Base-by-base conservation (phyloP, 1,140 invertebrate genomes). In the Nylanderia fulva region DNA sequence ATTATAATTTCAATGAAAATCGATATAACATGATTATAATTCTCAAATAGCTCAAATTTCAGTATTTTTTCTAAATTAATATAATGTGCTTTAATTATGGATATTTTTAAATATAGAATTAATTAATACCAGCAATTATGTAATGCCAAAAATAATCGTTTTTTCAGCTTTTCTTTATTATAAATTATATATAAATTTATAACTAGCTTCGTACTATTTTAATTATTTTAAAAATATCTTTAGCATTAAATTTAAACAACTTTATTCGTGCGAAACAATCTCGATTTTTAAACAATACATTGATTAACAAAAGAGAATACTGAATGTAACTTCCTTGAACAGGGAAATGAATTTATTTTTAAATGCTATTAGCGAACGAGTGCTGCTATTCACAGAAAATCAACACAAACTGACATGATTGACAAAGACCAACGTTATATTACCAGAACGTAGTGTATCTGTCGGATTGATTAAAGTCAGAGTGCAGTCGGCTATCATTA, bases 401-500 rank as follows among this genome's bases (percentile, higher is more conserved):
- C 52, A 80, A 71, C 52, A 71, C 0, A 29, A 68, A 18, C 15
- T 21, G 21, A 27, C 18, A 15, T 77, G 24, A 52, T 76, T 76
- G 18, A 0, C 13, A 11, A 48, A 21, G 21, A 27, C 18, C 52
- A n/a, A 1, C 33, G 58, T 75, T 75, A n/a, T 42, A 21, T 75
- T 60, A 60, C 11, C 27, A 27, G 11, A 54, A 27, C 9, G 11
- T 42, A 29, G 7, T 48, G 8, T 2, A 4, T 48, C 21, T 52
- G 48, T 69, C 36, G 27, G 6, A 42, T 80, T 56, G 64, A 69
- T 80, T 80, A 80, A 42, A 80, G 24, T 66, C 45, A 45, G 36
- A 76, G 2, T 9, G 61, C 60, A 27, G n/a, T 4, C 13, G 27
- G 66, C 29, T 18, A 21, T 6, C n/a, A 4, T 39, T 54, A 0